Evolutionary conservation across 2,113 vertebrate genomes (phyloP).

Genomic region (Hippocampus comes): DNA sequence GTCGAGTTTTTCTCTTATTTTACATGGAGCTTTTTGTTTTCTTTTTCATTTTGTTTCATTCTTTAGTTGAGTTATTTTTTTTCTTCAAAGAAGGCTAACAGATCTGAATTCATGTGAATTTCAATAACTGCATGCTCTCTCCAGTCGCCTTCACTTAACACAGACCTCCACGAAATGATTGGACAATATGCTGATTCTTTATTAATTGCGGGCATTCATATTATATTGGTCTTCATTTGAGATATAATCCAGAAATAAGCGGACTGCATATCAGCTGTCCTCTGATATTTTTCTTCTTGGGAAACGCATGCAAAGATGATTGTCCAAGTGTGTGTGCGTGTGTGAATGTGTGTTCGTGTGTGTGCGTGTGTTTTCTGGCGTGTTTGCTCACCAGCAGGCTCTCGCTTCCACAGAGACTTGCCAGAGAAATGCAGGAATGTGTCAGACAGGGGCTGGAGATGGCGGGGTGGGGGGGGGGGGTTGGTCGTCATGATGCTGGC

Average conservation of each 20-base stretch:
- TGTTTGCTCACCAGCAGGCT: constrained; percentile 49
- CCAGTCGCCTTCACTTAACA: constrained; percentile 38
- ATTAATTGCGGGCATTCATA: constrained; percentile 58
- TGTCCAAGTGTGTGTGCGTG: constrained; percentile 11
- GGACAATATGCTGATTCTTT: constrained; percentile 59
- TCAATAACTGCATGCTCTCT: background rate
- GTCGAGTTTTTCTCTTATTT: background rate
- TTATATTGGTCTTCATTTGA: too few species aligned
- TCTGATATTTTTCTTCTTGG: constrained; percentile 8
- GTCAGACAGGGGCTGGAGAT: constrained; percentile 43
- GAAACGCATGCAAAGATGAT: constrained; percentile 23
- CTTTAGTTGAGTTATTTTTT: background rate
- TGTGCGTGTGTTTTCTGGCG: constrained; percentile 17
- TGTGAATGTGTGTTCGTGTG: background rate
- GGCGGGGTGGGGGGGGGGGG: constrained; percentile 33
- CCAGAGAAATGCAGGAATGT: constrained; percentile 70
- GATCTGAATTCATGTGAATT: background rate
- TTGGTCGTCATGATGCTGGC: constrained; percentile 31
- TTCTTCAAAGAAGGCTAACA: background rate
- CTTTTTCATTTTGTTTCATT: background rate
- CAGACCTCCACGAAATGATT: constrained; percentile 50
- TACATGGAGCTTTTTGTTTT: background rate
- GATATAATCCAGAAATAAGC: constrained; percentile 30
- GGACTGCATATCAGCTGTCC: constrained; percentile 21
- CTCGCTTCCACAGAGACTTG: constrained; percentile 61